Percentiles rank a stretch among this genome's conserved stretches.
Evolutionary conservation across 2,888 invertebrate genomes (phyloP).

Genomic region (Carpatolechia fugitivella): DNA sequence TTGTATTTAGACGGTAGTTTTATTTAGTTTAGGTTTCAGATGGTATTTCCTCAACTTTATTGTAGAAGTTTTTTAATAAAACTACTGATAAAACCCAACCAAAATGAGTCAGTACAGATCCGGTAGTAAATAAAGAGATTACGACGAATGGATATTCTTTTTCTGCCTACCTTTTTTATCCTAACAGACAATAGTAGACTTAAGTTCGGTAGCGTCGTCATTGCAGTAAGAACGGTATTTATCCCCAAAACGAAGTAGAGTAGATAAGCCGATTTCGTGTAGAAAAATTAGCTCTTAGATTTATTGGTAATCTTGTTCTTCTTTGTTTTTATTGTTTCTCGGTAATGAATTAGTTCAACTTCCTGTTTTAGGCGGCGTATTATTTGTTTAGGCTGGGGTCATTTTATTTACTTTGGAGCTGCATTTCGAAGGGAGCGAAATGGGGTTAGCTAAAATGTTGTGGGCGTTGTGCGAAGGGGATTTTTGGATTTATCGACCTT

Average conservation of each 20-base stretch:
- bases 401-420: conserved; percentile 64
- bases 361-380: conserved; percentile 42
- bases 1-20: no score
- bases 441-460: conserved; percentile 61
- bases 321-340: conserved; percentile 67
- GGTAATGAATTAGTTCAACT: conserved; percentile 64
- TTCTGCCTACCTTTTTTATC: conserved; percentile 61
- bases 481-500: conserved; percentile 60
- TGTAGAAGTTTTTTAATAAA: no score
- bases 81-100: conserved; percentile 26
- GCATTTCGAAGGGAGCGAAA: conserved; percentile 57
- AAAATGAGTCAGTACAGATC: conserved; percentile 50
- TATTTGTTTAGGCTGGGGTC: conserved; percentile 63
- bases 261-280: conserved; percentile 57
- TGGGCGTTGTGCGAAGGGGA: conserved; percentile 58
- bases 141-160: conserved; percentile 46
- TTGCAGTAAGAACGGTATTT: conserved; percentile 61
- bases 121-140: conserved; percentile 61
- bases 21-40: no score
- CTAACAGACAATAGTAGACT: conserved; percentile 64
- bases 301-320: conserved; percentile 65
- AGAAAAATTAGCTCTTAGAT: conserved; percentile 68
- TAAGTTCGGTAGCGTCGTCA: conserved; percentile 57
- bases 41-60: no score
- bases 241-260: conserved; percentile 67